phyloP scores from a whole-genome alignment of 92 coral and sea anemone genomes.

The Porites divaricata region DNA sequence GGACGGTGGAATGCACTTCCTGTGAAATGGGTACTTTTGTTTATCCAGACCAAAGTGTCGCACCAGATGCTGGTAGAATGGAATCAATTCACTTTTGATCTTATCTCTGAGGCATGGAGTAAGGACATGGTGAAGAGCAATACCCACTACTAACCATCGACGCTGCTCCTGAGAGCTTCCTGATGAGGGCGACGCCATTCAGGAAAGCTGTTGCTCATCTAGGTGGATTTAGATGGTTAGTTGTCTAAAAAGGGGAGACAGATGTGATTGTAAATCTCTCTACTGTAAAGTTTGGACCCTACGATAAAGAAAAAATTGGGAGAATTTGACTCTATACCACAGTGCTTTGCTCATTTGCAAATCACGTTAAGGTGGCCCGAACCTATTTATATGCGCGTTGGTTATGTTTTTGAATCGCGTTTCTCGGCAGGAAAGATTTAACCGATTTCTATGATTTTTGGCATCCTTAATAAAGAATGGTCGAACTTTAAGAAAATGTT shows the following conservation, averaged over 20 bases:
- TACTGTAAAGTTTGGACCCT: no score
- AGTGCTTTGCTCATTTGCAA: no score
- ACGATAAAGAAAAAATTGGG: no score
- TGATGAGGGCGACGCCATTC: background rate
- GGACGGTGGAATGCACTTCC: constrained; percentile 2
- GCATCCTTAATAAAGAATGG: no score
- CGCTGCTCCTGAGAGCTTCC: constrained; percentile 36
- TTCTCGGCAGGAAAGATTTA: no score
- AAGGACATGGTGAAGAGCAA: constrained; percentile 39
- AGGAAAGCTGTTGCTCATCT: background rate
- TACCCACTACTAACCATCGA: constrained; percentile 57
- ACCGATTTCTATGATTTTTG: no score
- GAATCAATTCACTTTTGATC: background rate
- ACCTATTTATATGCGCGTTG: no score
- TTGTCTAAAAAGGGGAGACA: background rate
- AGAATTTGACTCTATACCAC: no score
- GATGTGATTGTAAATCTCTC: background rate
- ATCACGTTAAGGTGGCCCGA: no score
- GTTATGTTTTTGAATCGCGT: no score
- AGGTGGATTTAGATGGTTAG: no score
- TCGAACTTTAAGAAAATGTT: no score
- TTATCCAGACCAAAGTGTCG: constrained; percentile 10
- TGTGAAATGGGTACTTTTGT: constrained; percentile 20
- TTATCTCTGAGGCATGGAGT: constrained; percentile 36
- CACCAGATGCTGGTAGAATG: constrained; percentile 21